These are phyloP conservation scores for rabbit (Oryctolagus cuniculus) DNA, from an alignment of 2,113 vertebrate species.

Conservation along the genomic window mOryCun1.1 NC_091432.1:34683001-34683500, in stretches of 20 bases:
- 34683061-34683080: not conserved
- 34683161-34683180: slow-evolving; percentile 19
- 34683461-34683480: slow-evolving; percentile 86
- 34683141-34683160: not conserved
- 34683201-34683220: slow-evolving; percentile 13
- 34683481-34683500: slow-evolving; percentile 85
- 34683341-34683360: slow-evolving; percentile 82
- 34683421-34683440: slow-evolving; percentile 85
- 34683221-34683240: slow-evolving; percentile 69
- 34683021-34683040: slow-evolving; percentile 1
- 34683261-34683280: slow-evolving; percentile 74
- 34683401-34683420: slow-evolving; percentile 83
- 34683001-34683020: not conserved
- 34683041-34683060: slow-evolving; percentile 52
- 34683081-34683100: not conserved
- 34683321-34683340: slow-evolving; percentile 79
- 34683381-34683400: slow-evolving; percentile 83
- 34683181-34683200: slow-evolving; percentile 34
- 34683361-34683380: slow-evolving; percentile 86
- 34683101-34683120: not conserved
- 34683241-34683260: slow-evolving; percentile 69
- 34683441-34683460: slow-evolving; percentile 78
- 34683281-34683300: slow-evolving; percentile 75
- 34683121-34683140: not conserved
- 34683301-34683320: slow-evolving; percentile 74